Evolutionary conservation across 2,888 invertebrate species (phyloP).

Genomic region (Drosophila mayaguana): DNA sequence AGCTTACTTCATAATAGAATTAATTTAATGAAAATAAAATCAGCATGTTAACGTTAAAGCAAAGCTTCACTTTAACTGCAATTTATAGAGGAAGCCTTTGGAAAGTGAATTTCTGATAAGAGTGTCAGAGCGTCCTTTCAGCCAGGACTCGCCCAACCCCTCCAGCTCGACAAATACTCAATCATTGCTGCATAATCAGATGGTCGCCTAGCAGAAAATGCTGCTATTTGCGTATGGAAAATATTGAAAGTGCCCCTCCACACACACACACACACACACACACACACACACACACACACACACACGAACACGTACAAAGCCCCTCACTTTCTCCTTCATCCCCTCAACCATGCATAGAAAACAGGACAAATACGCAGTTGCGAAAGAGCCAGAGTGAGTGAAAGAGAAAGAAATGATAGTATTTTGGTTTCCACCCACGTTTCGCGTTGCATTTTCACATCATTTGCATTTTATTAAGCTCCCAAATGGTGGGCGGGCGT

Average conservation of each 20-base stretch:
- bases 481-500: neutral
- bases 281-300: conserved; percentile 24
- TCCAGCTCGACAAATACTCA: conserved; percentile 37
- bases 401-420: conserved; percentile 45
- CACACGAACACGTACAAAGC: conserved; percentile 21
- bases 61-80: conserved; percentile 1
- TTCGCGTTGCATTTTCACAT: conserved; percentile 61
- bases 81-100: neutral
- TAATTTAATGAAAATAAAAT: too few species aligned
- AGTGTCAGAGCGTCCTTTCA: neutral
- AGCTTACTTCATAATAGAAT: too few species aligned
- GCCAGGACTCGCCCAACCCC: neutral
- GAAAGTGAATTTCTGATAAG: conserved; percentile 51
- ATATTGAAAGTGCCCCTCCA: conserved; percentile 64
- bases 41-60: too few species aligned
- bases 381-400: neutral
- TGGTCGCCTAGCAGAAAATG: conserved; percentile 46
- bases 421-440: conserved; percentile 47
- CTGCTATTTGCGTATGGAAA: conserved; percentile 57
- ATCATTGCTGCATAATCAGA: conserved; percentile 71
- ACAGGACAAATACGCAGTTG: conserved; percentile 8
- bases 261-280: conserved; percentile 25
- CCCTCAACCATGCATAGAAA: conserved; percentile 20
- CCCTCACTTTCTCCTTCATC: neutral
- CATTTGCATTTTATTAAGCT: conserved; percentile 75